Evolutionary conservation across 2,888 invertebrate species (phyloP).

Genomic region (Hydrotaea cyrtoneurina): DNA sequence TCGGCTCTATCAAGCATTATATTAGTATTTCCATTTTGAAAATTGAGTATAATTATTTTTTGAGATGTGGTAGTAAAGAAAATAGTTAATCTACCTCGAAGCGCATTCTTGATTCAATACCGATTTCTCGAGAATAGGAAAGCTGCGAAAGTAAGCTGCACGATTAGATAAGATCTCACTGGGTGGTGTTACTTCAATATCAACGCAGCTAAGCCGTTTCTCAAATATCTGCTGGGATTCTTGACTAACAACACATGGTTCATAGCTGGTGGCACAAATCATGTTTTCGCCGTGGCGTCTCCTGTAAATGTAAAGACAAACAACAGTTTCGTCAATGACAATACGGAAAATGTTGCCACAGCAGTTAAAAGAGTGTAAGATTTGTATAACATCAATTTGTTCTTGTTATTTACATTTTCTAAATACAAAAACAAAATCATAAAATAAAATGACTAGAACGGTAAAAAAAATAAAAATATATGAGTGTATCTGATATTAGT

Average conservation of each 20-base stretch:
- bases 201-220: slow-evolving; percentile 86
- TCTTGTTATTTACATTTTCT: neutral
- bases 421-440: neutral
- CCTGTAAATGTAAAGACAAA: slow-evolving; percentile 75
- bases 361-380: no score
- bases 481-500: no score
- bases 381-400: neutral
- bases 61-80: slow-evolving; percentile 54
- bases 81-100: slow-evolving; percentile 82
- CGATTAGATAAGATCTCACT: slow-evolving; percentile 89
- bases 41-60: slow-evolving; percentile 58
- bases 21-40: slow-evolving; percentile 43
- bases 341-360: no score
- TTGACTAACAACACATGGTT: slow-evolving; percentile 85
- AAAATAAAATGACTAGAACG: neutral
- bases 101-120: slow-evolving; percentile 88
- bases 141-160: slow-evolving; percentile 88
- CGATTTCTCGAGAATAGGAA: slow-evolving; percentile 91
- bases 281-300: slow-evolving; percentile 87
- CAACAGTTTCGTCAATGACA: no score
- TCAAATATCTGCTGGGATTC: slow-evolving; percentile 85
- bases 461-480: no score
- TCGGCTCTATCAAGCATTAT: slow-evolving; percentile 17
- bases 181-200: slow-evolving; percentile 91
- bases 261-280: slow-evolving; percentile 87